Conservation (phyloP, 2,113 vertebrate genomes). For the Malurus melanocephalus region DNA sequence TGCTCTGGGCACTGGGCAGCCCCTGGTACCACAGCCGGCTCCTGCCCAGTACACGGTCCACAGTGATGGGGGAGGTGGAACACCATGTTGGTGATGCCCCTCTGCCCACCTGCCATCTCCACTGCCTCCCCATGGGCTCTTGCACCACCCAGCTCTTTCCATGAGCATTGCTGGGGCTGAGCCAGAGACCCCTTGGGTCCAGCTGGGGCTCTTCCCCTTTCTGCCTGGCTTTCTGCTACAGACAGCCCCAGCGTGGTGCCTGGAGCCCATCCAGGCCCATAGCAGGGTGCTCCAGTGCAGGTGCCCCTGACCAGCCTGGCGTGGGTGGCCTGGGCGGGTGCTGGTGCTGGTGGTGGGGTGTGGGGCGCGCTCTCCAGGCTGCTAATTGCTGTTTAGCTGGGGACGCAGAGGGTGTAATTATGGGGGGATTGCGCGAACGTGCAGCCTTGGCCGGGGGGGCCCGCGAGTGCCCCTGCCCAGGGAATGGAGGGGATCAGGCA, state of each 20-base stretch:
- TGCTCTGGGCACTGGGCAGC: accelerated
- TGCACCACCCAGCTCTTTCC: background rate
- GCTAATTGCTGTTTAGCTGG: slow-evolving; percentile 49
- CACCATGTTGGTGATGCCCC: accelerated
- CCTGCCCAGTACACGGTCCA: background rate
- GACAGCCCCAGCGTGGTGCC: accelerated
- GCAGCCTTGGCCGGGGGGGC: background rate
- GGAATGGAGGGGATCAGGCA: background rate
- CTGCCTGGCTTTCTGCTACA: background rate
- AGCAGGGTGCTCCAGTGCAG: background rate
- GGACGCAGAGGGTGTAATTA: slow-evolving; percentile 40
- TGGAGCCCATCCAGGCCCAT: background rate
- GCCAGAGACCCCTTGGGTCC: background rate
- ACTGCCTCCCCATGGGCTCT: background rate
- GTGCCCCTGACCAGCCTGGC: background rate
- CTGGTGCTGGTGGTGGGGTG: slow-evolving; percentile 7
- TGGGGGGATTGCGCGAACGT: background rate
- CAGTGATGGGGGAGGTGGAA: background rate
- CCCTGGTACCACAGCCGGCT: accelerated
- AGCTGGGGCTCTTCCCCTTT: slow-evolving; percentile 7
- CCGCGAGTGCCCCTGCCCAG: background rate
- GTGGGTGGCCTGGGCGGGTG: slow-evolving; percentile 38
- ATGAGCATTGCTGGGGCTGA: background rate
- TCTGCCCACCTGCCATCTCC: background rate
- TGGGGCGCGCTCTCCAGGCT: background rate